A percentile compares a stretch with the other conserved stretches of the same genome.
These are phyloP conservation scores for Sebastes schlegelii DNA, from an alignment of 2,113 vertebrate genomes.

Conservation along the genomic window DNA sequence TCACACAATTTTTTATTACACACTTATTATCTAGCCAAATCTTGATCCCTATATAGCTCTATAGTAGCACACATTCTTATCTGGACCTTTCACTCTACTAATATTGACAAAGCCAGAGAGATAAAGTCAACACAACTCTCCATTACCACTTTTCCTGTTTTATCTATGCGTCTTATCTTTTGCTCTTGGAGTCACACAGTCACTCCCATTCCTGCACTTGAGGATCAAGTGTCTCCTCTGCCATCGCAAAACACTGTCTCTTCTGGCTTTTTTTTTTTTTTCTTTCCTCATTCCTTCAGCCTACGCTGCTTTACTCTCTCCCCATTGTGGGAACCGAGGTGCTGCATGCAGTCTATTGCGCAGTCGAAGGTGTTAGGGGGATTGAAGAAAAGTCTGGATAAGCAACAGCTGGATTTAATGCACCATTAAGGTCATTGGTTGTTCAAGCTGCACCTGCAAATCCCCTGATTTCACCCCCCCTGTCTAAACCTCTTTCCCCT, in stretches of 20 bases:
- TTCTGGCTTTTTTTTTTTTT: not conserved
- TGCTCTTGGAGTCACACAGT: conserved; percentile 41
- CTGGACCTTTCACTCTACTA: conserved; percentile 65
- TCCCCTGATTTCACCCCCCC: conserved; percentile 48
- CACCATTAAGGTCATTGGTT: conserved; percentile 81
- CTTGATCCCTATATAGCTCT: conserved; percentile 53
- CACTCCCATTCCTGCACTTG: conserved; percentile 37
- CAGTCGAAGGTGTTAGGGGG: conserved; percentile 69
- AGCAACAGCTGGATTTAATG: conserved; percentile 86
- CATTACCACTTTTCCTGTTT: conserved; percentile 64
- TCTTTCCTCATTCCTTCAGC: not conserved
- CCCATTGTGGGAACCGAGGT: conserved; percentile 61
- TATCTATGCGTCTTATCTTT: conserved; percentile 64
- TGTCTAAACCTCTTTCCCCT: conserved; percentile 46
- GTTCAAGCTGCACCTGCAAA: conserved; percentile 85
- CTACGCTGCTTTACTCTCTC: not conserved
- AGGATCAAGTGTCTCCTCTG: conserved; percentile 34
- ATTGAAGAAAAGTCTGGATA: conserved; percentile 72
- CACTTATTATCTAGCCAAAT: conserved; percentile 52
- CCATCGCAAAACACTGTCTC: not conserved
- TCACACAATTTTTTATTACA: conserved; percentile 48
- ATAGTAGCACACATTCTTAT: conserved; percentile 63
- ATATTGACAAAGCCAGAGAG: conserved; percentile 73
- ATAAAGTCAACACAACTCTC: conserved; percentile 65
- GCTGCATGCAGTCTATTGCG: conserved; percentile 26